Conservation (phyloP, 2,888 invertebrate species). For the Perizoma affinitatum region DNA sequence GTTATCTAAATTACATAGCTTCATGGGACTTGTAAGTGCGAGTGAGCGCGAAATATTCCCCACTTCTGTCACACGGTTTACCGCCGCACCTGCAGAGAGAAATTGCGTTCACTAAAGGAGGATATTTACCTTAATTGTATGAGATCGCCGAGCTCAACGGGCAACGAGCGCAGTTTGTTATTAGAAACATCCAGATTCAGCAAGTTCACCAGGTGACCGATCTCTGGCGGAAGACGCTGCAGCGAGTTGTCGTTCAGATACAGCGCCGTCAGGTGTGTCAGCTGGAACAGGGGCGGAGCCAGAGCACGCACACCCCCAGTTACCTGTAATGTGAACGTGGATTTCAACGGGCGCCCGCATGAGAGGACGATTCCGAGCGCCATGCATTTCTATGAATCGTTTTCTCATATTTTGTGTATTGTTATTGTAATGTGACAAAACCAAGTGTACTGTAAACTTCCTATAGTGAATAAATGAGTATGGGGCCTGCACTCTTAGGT, state of each 20-base stretch:
- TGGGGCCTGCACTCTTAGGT: no score
- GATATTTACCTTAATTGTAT: slow-evolving; percentile 91
- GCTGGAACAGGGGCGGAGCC: slow-evolving; percentile 95
- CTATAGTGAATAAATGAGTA: no score
- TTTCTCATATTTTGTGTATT: no score
- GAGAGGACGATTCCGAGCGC: no score
- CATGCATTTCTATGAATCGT: no score
- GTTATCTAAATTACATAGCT: no score
- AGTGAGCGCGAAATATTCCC: no score
- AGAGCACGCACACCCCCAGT: slow-evolving; percentile 97
- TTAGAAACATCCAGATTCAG: slow-evolving; percentile 95
- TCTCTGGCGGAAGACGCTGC: slow-evolving; percentile 95
- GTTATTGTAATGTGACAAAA: no score
- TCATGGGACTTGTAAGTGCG: no score
- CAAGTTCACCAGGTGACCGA: slow-evolving; percentile 92
- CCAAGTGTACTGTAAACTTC: no score
- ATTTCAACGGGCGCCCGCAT: background rate
- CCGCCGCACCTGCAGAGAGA: no score
- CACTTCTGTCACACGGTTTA: no score
- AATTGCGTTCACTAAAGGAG: background rate
- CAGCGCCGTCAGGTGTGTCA: slow-evolving; percentile 95
- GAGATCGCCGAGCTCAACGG: slow-evolving; percentile 98
- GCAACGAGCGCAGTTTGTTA: slow-evolving; percentile 97
- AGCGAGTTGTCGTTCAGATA: slow-evolving; percentile 98
- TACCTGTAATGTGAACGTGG: slow-evolving; percentile 78